Percentiles rank a stretch among this genome's conserved stretches.
phyloP scores from a whole-genome alignment of 1,140 invertebrate species.

The Homalodisca vitripennis region DNA sequence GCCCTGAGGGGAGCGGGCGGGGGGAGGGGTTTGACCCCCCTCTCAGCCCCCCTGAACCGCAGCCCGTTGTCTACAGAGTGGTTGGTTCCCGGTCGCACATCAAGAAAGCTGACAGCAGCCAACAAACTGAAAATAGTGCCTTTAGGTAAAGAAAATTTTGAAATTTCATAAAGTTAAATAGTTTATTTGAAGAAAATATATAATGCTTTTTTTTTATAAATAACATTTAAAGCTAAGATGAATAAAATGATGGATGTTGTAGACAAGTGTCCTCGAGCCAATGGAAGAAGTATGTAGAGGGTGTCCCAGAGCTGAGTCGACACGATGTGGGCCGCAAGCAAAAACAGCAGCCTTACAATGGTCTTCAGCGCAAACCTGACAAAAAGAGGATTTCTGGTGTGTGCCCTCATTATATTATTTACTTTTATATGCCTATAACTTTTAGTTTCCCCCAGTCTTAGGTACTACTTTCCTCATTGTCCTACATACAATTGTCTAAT shows the following conservation, averaged over 20 bases:
- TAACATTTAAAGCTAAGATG: no score
- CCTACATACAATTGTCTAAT: background rate
- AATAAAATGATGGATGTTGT: background rate
- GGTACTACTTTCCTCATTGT: background rate
- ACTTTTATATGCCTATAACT: background rate
- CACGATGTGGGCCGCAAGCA: conserved; percentile 38
- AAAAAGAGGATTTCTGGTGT: conserved; percentile 36
- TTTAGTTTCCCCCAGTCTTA: background rate
- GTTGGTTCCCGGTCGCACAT: conserved; percentile 51
- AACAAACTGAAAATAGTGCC: conserved; percentile 57
- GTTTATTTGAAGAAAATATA: no score
- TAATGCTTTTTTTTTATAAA: no score
- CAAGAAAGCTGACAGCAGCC: conserved; percentile 58
- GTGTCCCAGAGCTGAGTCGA: conserved; percentile 38
- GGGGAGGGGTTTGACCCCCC: conserved; percentile 49
- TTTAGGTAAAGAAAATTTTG: no score
- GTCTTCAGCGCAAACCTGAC: conserved; percentile 39
- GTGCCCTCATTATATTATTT: background rate
- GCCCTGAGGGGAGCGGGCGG: conserved; percentile 50
- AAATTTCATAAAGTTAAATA: no score
- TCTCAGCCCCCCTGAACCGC: conserved; percentile 37
- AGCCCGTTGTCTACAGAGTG: conserved; percentile 51
- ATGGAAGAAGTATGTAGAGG: conserved; percentile 59
- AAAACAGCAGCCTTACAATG: conserved; percentile 33
- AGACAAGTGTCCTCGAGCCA: conserved; percentile 55